phyloP scores from a whole-genome alignment of 2,113 vertebrate species.

The Lepus europaeus region DNA sequence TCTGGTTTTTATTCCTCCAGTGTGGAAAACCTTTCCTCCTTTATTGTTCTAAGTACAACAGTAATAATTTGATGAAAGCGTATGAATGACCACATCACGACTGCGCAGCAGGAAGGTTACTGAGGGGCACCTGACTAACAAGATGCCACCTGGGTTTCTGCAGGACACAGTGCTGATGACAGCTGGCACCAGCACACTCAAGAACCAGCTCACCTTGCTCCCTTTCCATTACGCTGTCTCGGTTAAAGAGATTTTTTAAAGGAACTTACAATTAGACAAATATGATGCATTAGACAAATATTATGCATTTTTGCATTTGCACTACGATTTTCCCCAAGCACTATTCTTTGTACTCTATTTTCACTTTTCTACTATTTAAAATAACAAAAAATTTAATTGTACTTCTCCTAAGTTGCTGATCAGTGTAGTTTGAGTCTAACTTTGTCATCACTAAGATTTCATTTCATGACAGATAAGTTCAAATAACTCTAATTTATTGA shows the following conservation, averaged over 20 bases:
- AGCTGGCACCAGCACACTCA: neutral
- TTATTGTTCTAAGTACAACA: neutral
- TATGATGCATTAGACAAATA: neutral
- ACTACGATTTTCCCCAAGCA: neutral
- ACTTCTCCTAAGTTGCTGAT: neutral
- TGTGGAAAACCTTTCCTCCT: neutral
- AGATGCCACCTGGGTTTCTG: neutral
- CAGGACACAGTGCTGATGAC: neutral
- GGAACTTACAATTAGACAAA: neutral
- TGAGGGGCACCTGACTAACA: neutral
- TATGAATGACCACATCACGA: neutral
- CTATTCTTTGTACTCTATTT: neutral
- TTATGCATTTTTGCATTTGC: neutral
- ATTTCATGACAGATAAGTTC: neutral
- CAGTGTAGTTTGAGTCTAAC: neutral
- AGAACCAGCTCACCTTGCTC: neutral
- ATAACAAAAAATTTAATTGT: neutral
- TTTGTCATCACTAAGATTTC: neutral
- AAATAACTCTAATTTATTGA: neutral
- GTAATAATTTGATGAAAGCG: neutral
- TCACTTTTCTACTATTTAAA: conserved; percentile 20
- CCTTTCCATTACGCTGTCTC: neutral
- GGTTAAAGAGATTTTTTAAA: neutral
- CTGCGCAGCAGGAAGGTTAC: neutral
- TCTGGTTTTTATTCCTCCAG: neutral